A percentile compares a stretch with the other conserved stretches of the same genome.
Evolutionary conservation across 2,113 vertebrate species (phyloP).

Genomic region (Sander lucioperca): DNA sequence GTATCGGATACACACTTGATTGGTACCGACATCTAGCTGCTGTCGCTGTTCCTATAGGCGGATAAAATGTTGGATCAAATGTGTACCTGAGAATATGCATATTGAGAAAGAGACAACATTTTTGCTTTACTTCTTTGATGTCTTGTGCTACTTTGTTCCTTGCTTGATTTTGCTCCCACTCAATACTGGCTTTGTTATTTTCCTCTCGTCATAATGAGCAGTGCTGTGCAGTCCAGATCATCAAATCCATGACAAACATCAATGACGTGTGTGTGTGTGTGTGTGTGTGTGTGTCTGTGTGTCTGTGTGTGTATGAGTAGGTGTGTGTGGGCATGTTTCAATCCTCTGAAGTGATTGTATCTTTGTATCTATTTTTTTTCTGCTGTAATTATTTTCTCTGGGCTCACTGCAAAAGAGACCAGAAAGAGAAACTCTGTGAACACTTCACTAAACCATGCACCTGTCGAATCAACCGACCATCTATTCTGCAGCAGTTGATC

Average conservation of each 20-base stretch:
- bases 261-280: constrained; percentile 34
- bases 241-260: constrained; percentile 61
- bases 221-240: constrained; percentile 45
- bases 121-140: constrained; percentile 46
- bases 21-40: background rate
- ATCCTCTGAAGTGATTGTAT: constrained; percentile 41
- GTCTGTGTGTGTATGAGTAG: background rate
- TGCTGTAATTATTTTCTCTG: constrained; percentile 51
- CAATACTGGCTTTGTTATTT: constrained; percentile 57
- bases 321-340: constrained; percentile 45
- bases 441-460: constrained; percentile 12
- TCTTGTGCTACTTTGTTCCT: constrained; percentile 35
- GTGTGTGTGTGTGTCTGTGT: constrained; percentile 4
- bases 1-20: background rate
- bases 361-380: background rate
- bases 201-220: constrained; percentile 58
- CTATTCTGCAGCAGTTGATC: background rate
- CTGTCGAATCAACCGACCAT: background rate
- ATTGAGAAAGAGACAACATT: constrained; percentile 16
- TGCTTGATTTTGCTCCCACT: constrained; percentile 56
- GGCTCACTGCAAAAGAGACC: constrained; percentile 10
- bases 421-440: constrained; percentile 18
- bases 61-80: constrained; percentile 16
- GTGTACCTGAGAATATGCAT: constrained; percentile 15
- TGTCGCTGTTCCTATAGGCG: background rate